Evolutionary conservation across 2,888 invertebrate genomes (phyloP).

Genomic region (Tetragonisca angustula): DNA sequence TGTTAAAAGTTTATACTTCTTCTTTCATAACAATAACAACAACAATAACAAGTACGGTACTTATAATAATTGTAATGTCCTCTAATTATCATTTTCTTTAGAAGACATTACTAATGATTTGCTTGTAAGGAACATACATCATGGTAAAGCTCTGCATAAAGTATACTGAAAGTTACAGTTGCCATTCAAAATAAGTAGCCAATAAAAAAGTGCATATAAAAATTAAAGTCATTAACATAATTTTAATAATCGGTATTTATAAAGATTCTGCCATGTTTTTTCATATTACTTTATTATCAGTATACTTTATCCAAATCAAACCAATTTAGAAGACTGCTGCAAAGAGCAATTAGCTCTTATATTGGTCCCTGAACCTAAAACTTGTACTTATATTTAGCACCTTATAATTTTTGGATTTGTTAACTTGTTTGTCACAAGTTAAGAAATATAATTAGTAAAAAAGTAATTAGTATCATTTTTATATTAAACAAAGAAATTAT

Average conservation of each 20-base stretch:
- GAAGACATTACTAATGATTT: slow-evolving; percentile 63
- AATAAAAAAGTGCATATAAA: slow-evolving; percentile 30
- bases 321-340: slow-evolving; percentile 62
- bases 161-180: slow-evolving; percentile 55
- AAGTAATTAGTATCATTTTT: neutral
- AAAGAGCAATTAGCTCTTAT: slow-evolving; percentile 65
- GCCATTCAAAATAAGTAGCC: slow-evolving; percentile 27
- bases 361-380: slow-evolving; percentile 79
- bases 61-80: slow-evolving; percentile 64
- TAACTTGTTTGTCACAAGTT: slow-evolving; percentile 48
- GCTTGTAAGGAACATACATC: slow-evolving; percentile 66
- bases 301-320: slow-evolving; percentile 65
- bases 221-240: slow-evolving; percentile 13
- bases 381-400: slow-evolving; percentile 68
- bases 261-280: slow-evolving; percentile 14
- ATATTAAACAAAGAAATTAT: neutral
- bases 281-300: slow-evolving; percentile 44
- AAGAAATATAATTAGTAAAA: slow-evolving; percentile 48
- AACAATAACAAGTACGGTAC: slow-evolving; percentile 74
- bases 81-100: slow-evolving; percentile 52
- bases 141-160: slow-evolving; percentile 60
- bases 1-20: slow-evolving; percentile 62
- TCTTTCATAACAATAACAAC: slow-evolving; percentile 72
- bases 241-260: slow-evolving; percentile 6
- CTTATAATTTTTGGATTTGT: slow-evolving; percentile 50